Conservation (phyloP, 1,140 invertebrate genomes). For the Drosophila busckii region DNA sequence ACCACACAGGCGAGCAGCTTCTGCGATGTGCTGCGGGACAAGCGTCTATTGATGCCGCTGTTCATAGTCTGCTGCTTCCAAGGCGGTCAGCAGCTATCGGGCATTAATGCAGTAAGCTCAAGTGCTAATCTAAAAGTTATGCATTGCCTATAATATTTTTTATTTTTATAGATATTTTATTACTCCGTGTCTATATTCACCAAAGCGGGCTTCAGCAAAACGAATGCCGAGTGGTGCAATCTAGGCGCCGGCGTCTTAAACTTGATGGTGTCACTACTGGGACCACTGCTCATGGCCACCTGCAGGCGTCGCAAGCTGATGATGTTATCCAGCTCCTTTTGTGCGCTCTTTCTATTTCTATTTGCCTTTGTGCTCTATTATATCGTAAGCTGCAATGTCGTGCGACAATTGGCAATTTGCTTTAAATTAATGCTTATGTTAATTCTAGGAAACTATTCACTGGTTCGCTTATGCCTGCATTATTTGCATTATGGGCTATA, state of each 20-base stretch:
- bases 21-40: constrained; percentile 80
- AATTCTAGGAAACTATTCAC: constrained; percentile 81
- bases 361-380: constrained; percentile 81
- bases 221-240: constrained; percentile 83
- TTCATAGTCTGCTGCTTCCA: constrained; percentile 87
- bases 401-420: neutral
- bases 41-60: constrained; percentile 83
- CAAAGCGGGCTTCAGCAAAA: constrained; percentile 81
- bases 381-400: constrained; percentile 80
- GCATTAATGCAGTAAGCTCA: constrained; percentile 89
- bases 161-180: constrained; percentile 84
- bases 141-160: neutral
- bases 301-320: constrained; percentile 81
- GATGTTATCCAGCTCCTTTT: constrained; percentile 80
- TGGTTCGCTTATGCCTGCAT: constrained; percentile 88
- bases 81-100: constrained; percentile 90
- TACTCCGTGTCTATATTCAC: constrained; percentile 86
- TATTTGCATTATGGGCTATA: constrained; percentile 86
- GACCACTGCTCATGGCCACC: constrained; percentile 81
- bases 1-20: constrained; percentile 80
- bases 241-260: constrained; percentile 86
- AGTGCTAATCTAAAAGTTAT: neutral
- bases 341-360: constrained; percentile 80
- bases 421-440: neutral
- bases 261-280: constrained; percentile 83